Percentiles rank a stretch among this genome's conserved stretches.
Evolutionary conservation across 2,113 vertebrate species (phyloP).

Genomic region (Helogale parvula): DNA sequence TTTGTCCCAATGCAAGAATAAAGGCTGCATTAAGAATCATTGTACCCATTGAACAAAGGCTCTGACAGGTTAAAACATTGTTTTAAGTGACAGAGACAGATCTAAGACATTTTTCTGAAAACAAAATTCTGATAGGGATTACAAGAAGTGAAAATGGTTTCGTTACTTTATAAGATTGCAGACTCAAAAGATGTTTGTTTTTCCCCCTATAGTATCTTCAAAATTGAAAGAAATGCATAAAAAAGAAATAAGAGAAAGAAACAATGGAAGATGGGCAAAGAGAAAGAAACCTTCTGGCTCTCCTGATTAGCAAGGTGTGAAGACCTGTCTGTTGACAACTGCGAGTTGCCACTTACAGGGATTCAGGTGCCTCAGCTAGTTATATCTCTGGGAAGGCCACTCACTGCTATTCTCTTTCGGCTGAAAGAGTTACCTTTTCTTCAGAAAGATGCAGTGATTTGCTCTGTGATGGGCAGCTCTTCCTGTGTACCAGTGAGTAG

Average conservation of each 20-base stretch:
- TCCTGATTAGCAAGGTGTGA: neutral
- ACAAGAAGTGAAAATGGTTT: neutral
- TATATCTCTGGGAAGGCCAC: neutral
- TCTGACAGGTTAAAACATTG: neutral
- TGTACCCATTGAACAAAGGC: neutral
- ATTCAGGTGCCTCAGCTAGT: neutral
- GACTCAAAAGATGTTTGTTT: neutral
- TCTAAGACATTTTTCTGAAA: neutral
- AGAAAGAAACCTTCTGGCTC: neutral
- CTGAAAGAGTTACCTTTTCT: neutral
- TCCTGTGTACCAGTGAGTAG: fast-evolving
- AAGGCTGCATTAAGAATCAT: neutral
- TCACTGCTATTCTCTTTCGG: neutral
- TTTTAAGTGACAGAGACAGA: neutral
- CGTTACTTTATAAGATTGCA: neutral
- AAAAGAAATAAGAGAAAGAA: neutral
- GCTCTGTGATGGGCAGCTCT: neutral
- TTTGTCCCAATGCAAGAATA: neutral
- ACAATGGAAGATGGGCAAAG: neutral
- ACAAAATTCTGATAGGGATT: neutral
- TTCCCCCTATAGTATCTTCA: neutral
- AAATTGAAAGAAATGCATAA: neutral
- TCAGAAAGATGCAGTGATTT: neutral
- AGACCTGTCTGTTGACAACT: neutral
- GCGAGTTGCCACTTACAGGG: neutral